Conservation (phyloP, 2,113 vertebrate genomes). For the Rhinopomastus cyanomelas region DNA sequence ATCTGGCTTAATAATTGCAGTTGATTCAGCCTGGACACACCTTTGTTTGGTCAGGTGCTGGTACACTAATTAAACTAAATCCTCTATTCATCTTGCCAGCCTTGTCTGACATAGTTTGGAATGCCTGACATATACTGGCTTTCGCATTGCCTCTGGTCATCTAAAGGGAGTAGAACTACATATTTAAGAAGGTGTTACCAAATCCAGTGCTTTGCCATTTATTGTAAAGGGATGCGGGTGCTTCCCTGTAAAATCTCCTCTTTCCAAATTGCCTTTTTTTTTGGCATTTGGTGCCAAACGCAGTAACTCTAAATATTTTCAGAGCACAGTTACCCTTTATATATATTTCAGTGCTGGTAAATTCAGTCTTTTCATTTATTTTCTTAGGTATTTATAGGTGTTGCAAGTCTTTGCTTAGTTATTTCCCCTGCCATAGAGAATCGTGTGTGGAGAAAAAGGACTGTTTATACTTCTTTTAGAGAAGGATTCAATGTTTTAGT, state of each 20-base stretch:
- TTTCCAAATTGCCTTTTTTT: background rate
- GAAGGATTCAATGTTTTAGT: background rate
- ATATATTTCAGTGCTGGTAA: conserved; percentile 16
- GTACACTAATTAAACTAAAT: conserved; percentile 43
- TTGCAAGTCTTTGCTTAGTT: background rate
- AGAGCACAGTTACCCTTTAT: background rate
- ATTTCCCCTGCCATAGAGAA: background rate
- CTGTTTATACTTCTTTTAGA: background rate
- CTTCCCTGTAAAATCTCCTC: background rate
- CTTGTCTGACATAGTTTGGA: background rate
- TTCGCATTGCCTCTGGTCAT: conserved; percentile 17
- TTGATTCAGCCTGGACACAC: conserved; percentile 40
- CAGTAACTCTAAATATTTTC: conserved; percentile 1
- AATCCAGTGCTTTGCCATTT: conserved; percentile 28
- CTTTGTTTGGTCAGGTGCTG: conserved; percentile 72
- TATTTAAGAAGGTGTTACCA: conserved; percentile 3
- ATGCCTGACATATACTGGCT: background rate
- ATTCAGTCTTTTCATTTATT: conserved; percentile 6
- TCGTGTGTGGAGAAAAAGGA: background rate
- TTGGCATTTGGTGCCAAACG: background rate
- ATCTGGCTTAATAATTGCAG: conserved; percentile 38
- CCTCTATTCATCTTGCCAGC: conserved; percentile 40
- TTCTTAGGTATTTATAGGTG: conserved; percentile 21
- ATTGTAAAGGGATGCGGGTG: conserved; percentile 8
- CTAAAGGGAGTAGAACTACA: background rate